Conservation (phyloP, 2,888 invertebrate genomes). For the Scaptomyza reducta region DNA sequence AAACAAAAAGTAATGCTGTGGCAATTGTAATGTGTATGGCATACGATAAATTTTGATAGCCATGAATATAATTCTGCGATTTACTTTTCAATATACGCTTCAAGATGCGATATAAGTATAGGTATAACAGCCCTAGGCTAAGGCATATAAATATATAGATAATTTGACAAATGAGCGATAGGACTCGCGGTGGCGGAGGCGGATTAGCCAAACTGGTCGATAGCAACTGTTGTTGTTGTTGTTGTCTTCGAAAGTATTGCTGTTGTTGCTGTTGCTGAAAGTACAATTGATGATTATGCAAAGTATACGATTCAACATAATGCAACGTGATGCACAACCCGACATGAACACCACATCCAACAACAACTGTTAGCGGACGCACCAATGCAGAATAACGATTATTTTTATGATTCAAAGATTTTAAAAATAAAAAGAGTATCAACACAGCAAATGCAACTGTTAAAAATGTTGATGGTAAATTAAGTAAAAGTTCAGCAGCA, state of each 20-base stretch:
- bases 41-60: conserved; percentile 92
- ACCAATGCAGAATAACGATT: conserved; percentile 89
- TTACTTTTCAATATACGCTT: conserved; percentile 90
- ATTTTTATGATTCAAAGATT: conserved; percentile 90
- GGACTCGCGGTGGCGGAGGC: conserved; percentile 85
- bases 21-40: conserved; percentile 96
- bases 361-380: conserved; percentile 90
- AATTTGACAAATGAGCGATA: conserved; percentile 92
- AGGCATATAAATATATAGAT: conserved; percentile 94
- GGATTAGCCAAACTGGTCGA: conserved; percentile 65
- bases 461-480: conserved; percentile 93
- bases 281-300: conserved; percentile 81
- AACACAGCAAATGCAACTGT: conserved; percentile 95
- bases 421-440: conserved; percentile 92
- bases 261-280: conserved; percentile 82
- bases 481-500: conserved; percentile 92
- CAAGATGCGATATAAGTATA: conserved; percentile 92
- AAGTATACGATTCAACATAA: conserved; percentile 87
- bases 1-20: conserved; percentile 92
- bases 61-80: conserved; percentile 91
- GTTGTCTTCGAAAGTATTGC: conserved; percentile 71
- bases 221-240: conserved; percentile 68
- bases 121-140: conserved; percentile 92
- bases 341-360: conserved; percentile 91
- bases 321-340: conserved; percentile 92